Conservation (phyloP, 2,113 vertebrate species). For the Alces alces region DNA sequence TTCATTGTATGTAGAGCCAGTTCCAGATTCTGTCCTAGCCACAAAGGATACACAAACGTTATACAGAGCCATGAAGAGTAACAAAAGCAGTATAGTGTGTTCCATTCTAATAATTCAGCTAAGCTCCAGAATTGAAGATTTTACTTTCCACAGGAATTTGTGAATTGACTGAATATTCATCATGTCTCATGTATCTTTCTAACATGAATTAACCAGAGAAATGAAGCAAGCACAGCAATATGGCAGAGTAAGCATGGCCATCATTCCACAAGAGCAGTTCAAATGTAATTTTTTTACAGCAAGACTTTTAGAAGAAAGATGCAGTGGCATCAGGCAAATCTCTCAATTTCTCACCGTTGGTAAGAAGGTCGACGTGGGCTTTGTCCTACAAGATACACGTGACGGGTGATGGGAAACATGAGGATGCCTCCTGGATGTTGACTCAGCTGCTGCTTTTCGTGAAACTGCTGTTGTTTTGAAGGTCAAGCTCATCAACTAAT, state of each 20-base stretch:
- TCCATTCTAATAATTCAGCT: neutral
- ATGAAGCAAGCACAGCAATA: neutral
- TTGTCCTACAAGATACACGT: neutral
- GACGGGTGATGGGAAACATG: neutral
- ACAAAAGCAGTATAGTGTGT: rapidly evolving
- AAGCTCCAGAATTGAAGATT: neutral
- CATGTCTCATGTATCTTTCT: neutral
- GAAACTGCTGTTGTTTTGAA: neutral
- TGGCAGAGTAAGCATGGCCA: neutral
- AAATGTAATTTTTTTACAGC: neutral
- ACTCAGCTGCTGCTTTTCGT: neutral
- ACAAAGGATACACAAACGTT: neutral
- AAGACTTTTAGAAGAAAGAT: neutral
- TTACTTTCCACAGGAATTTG: neutral
- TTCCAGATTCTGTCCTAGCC: neutral
- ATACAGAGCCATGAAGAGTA: neutral
- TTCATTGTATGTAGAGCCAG: neutral
- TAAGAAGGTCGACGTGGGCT: neutral
- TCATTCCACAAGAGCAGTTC: neutral
- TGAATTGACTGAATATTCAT: neutral
- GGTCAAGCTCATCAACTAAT: neutral
- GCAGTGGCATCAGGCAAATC: neutral
- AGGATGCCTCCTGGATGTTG: neutral
- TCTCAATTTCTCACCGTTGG: neutral
- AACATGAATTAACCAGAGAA: neutral